A percentile compares a stretch with the other conserved stretches of the same genome.
These are phyloP conservation scores for Rhabdophis nuchalis DNA, from an alignment of 2,797 vertebrate genomes.

Conservation along the genomic window DNA sequence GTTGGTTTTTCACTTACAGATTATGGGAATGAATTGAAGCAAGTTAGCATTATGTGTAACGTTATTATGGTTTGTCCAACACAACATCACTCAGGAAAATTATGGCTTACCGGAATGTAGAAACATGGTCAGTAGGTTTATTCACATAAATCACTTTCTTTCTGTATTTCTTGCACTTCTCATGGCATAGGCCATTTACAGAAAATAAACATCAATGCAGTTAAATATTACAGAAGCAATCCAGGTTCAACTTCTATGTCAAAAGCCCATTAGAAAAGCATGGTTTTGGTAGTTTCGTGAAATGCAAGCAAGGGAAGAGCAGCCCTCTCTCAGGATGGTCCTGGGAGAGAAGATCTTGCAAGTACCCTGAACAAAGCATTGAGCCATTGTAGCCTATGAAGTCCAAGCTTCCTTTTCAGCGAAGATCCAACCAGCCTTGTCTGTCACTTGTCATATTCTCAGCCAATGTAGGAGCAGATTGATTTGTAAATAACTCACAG, in stretches of 20 bases:
- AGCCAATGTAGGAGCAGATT: background rate
- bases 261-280: background rate
- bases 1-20: background rate
- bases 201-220: background rate
- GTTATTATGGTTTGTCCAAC: background rate
- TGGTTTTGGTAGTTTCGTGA: background rate
- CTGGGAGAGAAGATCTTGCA: background rate
- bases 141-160: no score
- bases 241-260: background rate
- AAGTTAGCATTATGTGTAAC: background rate
- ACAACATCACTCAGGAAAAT: background rate
- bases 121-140: background rate
- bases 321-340: background rate
- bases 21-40: background rate
- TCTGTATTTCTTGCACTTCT: background rate
- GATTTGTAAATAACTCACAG: no score
- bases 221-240: background rate
- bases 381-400: background rate
- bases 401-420: no score
- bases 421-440: no score
- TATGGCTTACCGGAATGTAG: background rate
- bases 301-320: background rate
- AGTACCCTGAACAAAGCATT: background rate
- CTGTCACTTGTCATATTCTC: background rate
- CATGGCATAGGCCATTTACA: background rate